Conservation (phyloP, 1,140 invertebrate genomes). For the Drosophila nigrodunni region DNA sequence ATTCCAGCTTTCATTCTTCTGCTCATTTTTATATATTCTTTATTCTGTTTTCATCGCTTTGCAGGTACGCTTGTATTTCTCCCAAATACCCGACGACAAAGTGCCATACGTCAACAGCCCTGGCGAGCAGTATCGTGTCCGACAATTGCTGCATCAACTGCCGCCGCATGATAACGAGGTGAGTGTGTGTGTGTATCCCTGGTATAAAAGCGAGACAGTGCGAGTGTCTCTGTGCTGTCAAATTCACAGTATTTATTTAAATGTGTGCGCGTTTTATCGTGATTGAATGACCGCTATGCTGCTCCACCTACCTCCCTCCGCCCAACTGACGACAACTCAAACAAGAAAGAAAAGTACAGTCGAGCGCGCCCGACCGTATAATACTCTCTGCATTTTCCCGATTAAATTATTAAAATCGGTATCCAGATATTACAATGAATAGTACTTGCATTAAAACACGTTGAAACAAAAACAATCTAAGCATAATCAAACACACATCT, state of each 20-base stretch:
- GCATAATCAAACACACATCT: no score
- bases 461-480: no score
- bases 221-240: slow-evolving; percentile 42
- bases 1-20: slow-evolving; percentile 41
- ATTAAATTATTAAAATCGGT: no score
- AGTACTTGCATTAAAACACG: no score
- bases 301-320: not conserved
- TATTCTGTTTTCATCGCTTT: slow-evolving; percentile 32
- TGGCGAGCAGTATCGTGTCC: slow-evolving; percentile 97
- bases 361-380: no score
- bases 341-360: no score
- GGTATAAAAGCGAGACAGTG: slow-evolving; percentile 4
- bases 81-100: slow-evolving; percentile 97
- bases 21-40: slow-evolving; percentile 7
- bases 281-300: slow-evolving; percentile 56
- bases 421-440: no score
- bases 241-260: slow-evolving; percentile 76
- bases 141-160: slow-evolving; percentile 95
- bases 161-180: slow-evolving; percentile 98
- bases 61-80: slow-evolving; percentile 99
- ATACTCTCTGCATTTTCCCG: no score
- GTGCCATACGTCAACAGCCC: slow-evolving; percentile 98
- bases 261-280: slow-evolving; percentile 65
- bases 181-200: slow-evolving; percentile 42
- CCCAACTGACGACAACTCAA: slow-evolving; percentile 48